Percentiles rank a stretch among this genome's conserved stretches.
phyloP scores from a whole-genome alignment of 1,140 invertebrate genomes.

The Panulirus ornatus region DNA sequence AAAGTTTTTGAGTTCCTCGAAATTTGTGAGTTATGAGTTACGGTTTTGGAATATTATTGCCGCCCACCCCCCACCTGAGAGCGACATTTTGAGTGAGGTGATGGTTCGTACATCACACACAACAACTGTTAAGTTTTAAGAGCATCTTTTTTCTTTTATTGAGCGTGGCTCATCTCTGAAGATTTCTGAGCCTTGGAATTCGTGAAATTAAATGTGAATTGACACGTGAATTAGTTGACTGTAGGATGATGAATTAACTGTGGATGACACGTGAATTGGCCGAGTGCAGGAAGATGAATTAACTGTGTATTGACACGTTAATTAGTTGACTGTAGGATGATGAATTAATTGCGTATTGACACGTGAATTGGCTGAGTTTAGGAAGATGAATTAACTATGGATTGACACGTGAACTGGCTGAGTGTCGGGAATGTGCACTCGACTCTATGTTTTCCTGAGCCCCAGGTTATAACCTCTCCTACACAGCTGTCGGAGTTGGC shows the following conservation, averaged over 20 bases:
- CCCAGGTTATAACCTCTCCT: constrained; percentile 12
- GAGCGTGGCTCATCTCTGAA: background rate
- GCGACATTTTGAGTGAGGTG: too few species aligned
- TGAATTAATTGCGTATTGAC: background rate
- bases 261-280: background rate
- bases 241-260: background rate
- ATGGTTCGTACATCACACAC: too few species aligned
- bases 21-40: too few species aligned
- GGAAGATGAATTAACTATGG: constrained; percentile 16
- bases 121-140: too few species aligned
- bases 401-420: constrained; percentile 18
- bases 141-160: too few species aligned
- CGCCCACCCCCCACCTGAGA: too few species aligned
- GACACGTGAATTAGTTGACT: constrained; percentile 3
- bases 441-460: constrained; percentile 33
- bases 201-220: background rate
- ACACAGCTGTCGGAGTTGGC: constrained; percentile 31
- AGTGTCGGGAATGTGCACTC: constrained; percentile 6
- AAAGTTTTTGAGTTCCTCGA: too few species aligned
- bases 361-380: constrained; percentile 13
- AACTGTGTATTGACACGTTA: background rate
- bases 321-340: constrained; percentile 18
- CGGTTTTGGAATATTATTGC: too few species aligned
- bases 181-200: background rate
- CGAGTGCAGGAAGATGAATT: constrained; percentile 28